A percentile compares a stretch with the other conserved stretches of the same genome.
phyloP scores from a whole-genome alignment of 2,113 vertebrate genomes.

The Phalacrocorax pelagicus region DNA sequence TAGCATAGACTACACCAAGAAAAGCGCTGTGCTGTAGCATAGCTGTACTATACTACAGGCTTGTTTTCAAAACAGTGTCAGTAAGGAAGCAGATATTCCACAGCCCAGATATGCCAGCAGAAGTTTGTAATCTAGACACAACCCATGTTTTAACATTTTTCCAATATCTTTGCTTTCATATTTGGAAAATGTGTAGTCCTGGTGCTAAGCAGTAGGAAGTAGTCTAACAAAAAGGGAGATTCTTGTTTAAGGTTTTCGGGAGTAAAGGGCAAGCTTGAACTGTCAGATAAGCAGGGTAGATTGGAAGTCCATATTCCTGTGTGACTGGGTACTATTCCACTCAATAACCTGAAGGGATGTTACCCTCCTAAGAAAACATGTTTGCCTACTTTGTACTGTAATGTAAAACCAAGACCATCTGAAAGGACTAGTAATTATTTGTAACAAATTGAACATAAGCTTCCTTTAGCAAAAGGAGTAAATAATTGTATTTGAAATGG shows the following conservation, averaged over 20 bases:
- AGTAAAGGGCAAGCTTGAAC: constrained; percentile 24
- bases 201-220: not conserved
- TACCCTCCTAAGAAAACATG: not conserved
- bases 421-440: constrained; percentile 50
- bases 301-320: constrained; percentile 22
- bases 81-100: not conserved
- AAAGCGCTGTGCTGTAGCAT: not conserved
- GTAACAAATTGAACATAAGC: constrained; percentile 57
- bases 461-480: constrained; percentile 44
- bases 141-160: not conserved
- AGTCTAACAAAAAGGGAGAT: not conserved
- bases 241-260: not conserved
- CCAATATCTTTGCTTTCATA: not conserved
- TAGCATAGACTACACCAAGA: not conserved
- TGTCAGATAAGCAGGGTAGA: not conserved
- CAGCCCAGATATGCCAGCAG: not conserved
- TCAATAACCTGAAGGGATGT: constrained; percentile 15
- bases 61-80: not conserved
- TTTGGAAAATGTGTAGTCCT: not conserved
- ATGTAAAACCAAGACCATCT: constrained; percentile 40
- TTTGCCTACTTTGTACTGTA: constrained; percentile 42
- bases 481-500: constrained; percentile 65
- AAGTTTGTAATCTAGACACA: not conserved
- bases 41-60: not conserved
- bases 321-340: constrained; percentile 25